Base-by-base conservation (phyloP, 2,888 invertebrate species). In the Brachyopa scutellaris region DNA sequence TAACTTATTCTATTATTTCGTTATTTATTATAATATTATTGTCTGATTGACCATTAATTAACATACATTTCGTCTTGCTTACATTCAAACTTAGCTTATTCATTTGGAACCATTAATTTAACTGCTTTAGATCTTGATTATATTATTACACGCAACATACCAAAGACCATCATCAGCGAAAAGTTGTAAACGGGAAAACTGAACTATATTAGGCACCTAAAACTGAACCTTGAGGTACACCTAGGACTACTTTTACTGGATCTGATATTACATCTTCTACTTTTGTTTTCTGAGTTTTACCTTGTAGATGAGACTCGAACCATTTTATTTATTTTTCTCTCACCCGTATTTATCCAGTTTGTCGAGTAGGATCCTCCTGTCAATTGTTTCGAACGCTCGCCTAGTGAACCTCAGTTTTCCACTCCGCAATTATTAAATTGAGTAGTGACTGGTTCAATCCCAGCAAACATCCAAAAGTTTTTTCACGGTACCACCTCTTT, bases 321-420 rank as follows among this genome's bases (percentile, higher is more conserved):
- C 47, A 47, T 47, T 47, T 13, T 26, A 47, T 26, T 5, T 13
- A 11, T 2, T n/a, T 38, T 47, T 29, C 19, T 26, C 3, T 38
- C 1, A 38, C 0, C 15, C 4, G 38, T 38, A 38, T 23, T 4
- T 45, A 11, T 38, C 15, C 11, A 45, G 7, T 2, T 42, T 42
- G 6, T 42, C 8, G 0, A 42, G 9, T 8, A 42, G 19, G 8
- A 42, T 42, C 9, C 9, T n/a, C 23, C 23, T 26, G 26, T 47
- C 47, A 23, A 47, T 23, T n/a, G 45, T 47, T 23, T 47, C 26
- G 42, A 59, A 40, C n/a, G 38, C 38, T n/a, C 15, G 40, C 6
- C 15, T 29, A 9, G n/a, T 31, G 31, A 31, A 31, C 9, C 31
- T 31, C 9, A n/a, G 31, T 31, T n/a, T 31, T 31, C 31, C 31